Evolutionary conservation across 1,140 invertebrate genomes (phyloP).

Genomic region (Zelostemma sp.): DNA sequence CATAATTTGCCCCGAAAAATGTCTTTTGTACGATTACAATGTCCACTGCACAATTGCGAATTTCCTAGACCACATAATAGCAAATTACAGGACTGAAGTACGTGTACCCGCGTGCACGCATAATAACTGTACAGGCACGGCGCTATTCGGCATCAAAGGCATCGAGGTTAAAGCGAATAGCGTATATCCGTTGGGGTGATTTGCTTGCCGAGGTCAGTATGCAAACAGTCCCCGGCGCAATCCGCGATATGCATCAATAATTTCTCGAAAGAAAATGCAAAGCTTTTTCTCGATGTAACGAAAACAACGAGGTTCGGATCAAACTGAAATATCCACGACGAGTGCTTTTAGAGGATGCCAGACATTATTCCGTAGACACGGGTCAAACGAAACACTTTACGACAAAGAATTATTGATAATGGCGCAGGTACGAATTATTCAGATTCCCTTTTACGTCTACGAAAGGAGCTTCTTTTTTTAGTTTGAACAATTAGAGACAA

Average conservation of each 20-base stretch:
- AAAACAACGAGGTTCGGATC: conserved; percentile 10
- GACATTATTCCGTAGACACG: background rate
- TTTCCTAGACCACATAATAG: conserved; percentile 39
- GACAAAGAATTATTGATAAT: conserved; percentile 28
- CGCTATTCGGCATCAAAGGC: conserved; percentile 50
- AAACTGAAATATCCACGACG: conserved; percentile 11
- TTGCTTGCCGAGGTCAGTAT: conserved; percentile 50
- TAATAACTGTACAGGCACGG: conserved; percentile 20
- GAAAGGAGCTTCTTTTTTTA: too few relatives aligned
- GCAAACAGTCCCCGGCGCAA: conserved; percentile 35
- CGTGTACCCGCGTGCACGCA: conserved; percentile 18
- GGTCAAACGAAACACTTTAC: conserved; percentile 7
- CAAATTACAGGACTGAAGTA: conserved; percentile 39
- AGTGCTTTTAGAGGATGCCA: conserved; percentile 30
- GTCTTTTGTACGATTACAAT: conserved; percentile 26
- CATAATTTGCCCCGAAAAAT: background rate
- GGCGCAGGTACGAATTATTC: conserved; percentile 29
- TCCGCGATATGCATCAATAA: conserved; percentile 26
- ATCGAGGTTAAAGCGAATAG: conserved; percentile 59
- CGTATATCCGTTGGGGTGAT: conserved; percentile 65
- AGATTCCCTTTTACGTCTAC: too few relatives aligned
- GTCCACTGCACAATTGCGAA: conserved; percentile 23
- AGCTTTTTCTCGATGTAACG: background rate
- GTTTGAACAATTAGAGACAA: too few relatives aligned
- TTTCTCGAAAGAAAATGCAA: conserved; percentile 9